phyloP scores from a whole-genome alignment of 1,140 invertebrate genomes.

The Wiebesia pumilae region DNA sequence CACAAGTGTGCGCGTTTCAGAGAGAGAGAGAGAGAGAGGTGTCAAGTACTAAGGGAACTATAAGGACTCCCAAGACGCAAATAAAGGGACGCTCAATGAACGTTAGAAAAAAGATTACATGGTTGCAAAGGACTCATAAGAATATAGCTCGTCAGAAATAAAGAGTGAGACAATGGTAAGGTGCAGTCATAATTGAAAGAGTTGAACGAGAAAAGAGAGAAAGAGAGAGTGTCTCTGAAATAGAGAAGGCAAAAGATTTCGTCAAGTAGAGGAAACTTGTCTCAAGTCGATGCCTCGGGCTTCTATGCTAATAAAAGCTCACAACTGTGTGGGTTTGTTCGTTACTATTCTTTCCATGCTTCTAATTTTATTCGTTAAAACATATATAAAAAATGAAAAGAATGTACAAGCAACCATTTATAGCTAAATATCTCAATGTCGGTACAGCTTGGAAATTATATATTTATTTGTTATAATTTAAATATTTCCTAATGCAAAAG shows the following conservation, averaged over 20 bases:
- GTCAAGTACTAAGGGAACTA: not conserved
- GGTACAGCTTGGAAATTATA: no score
- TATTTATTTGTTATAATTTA: no score
- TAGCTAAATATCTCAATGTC: no score
- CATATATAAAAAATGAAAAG: not conserved
- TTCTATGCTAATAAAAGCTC: constrained; percentile 29
- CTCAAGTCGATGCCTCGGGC: not conserved
- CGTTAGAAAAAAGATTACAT: not conserved
- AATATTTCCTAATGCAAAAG: no score
- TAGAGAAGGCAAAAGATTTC: not conserved
- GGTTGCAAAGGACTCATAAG: not conserved
- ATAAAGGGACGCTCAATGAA: constrained; percentile 8
- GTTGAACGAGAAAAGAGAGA: not conserved
- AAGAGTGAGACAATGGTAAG: not conserved
- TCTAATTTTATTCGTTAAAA: not conserved
- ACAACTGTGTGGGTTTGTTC: not conserved
- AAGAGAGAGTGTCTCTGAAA: no score
- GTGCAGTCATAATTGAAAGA: not conserved
- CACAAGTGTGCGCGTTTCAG: constrained; percentile 44
- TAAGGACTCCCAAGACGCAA: not conserved
- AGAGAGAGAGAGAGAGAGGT: constrained; percentile 35
- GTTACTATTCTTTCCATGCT: not conserved
- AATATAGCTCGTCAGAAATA: not conserved
- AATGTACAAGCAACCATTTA: not conserved
- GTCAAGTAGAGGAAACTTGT: not conserved